Conservation (phyloP, 2,797 vertebrate genomes). For the Percopsis omiscomaycus region DNA sequence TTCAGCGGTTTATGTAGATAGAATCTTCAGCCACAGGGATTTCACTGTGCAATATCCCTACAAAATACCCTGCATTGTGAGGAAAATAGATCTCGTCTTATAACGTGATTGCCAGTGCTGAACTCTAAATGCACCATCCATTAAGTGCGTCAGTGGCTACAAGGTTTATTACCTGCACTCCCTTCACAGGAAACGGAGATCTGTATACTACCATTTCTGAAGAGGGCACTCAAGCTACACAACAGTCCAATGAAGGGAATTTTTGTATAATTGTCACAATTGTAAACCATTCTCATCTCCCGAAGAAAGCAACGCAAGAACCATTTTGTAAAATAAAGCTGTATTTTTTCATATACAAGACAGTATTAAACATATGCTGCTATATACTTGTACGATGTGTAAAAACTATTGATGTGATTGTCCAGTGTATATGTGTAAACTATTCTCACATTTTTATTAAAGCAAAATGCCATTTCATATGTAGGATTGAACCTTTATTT, state of each 20-base stretch:
- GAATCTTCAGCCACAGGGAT: no score
- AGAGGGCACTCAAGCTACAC: slow-evolving; percentile 33
- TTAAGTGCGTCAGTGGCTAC: no score
- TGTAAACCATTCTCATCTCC: slow-evolving; percentile 67
- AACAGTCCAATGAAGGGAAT: slow-evolving; percentile 56
- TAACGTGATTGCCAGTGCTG: not conserved
- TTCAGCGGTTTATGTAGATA: no score
- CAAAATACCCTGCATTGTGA: no score
- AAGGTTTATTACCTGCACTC: slow-evolving; percentile 20
- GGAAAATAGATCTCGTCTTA: no score
- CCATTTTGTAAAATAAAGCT: slow-evolving; percentile 89
- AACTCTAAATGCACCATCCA: not conserved
- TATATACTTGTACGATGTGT: slow-evolving; percentile 83
- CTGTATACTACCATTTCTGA: slow-evolving; percentile 87
- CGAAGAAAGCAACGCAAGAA: slow-evolving; percentile 67
- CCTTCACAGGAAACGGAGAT: slow-evolving; percentile 87
- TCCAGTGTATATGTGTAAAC: slow-evolving; percentile 84
- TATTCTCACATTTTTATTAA: slow-evolving; percentile 84
- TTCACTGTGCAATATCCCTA: no score
- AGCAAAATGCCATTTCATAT: slow-evolving; percentile 69
- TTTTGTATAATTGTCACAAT: slow-evolving; percentile 64
- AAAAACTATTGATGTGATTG: slow-evolving; percentile 81
- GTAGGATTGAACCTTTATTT: slow-evolving; percentile 65
- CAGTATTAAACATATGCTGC: slow-evolving; percentile 85
- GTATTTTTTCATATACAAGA: slow-evolving; percentile 94